phyloP scores from a whole-genome alignment of 2,113 vertebrate species.

The Solea solea region DNA sequence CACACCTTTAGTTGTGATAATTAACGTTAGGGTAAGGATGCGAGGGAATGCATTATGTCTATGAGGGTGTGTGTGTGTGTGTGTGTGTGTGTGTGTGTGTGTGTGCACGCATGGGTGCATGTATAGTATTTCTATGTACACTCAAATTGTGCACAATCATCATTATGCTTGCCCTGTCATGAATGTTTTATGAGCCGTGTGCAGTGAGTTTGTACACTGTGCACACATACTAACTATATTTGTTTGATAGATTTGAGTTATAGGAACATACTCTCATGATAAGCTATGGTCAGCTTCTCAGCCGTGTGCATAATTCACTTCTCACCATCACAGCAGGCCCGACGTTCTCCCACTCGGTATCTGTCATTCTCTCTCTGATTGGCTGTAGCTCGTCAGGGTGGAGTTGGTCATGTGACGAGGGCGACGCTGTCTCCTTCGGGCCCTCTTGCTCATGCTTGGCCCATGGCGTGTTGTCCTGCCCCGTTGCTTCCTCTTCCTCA shows the following conservation, averaged over 20 bases:
- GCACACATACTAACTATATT: constrained; percentile 22
- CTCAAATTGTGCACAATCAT: constrained; percentile 42
- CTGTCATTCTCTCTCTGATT: constrained; percentile 85
- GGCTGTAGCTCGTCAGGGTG: constrained; percentile 86
- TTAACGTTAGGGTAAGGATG: too few species aligned
- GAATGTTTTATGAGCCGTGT: constrained; percentile 58
- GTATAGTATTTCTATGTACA: not conserved
- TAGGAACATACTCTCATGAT: constrained; percentile 30
- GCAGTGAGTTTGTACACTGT: constrained; percentile 7
- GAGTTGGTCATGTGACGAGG: constrained; percentile 84
- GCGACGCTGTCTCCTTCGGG: constrained; percentile 79
- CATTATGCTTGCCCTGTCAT: constrained; percentile 56
- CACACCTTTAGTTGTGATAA: too few species aligned
- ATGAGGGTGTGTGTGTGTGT: not conserved
- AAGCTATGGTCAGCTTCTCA: constrained; percentile 36
- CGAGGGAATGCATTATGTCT: too few species aligned
- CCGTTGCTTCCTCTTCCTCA: constrained; percentile 89
- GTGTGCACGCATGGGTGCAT: not conserved
- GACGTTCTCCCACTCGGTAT: constrained; percentile 89
- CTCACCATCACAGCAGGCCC: constrained; percentile 90
- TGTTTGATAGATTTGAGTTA: constrained; percentile 45
- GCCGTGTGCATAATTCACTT: constrained; percentile 15
- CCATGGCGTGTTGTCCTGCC: constrained; percentile 85
- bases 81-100: constrained; percentile 12
- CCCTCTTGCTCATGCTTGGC: constrained; percentile 85